Evolutionary conservation across 2,113 vertebrate genomes (phyloP).

Genomic region (Hippocampus barbouri): DNA sequence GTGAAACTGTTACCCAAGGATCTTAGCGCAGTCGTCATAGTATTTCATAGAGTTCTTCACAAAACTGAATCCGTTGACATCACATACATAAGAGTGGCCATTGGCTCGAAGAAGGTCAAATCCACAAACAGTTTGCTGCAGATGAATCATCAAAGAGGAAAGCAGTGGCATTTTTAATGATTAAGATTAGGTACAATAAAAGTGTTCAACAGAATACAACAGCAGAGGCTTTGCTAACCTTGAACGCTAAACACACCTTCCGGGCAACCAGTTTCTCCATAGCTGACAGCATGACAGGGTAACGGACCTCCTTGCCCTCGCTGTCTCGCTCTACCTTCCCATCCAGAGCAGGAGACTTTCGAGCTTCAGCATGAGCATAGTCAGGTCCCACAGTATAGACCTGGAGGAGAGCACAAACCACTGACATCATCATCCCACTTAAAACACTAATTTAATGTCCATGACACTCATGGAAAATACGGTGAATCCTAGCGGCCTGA

Average conservation of each 20-base stretch:
- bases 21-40: constrained; percentile 98
- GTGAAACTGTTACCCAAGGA: constrained; percentile 79
- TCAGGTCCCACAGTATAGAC: constrained; percentile 97
- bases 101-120: constrained; percentile 96
- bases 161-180: background rate
- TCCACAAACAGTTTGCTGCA: constrained; percentile 97
- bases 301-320: constrained; percentile 96
- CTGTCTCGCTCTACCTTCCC: constrained; percentile 98
- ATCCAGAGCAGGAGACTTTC: constrained; percentile 93
- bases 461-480: background rate
- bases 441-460: background rate
- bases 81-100: constrained; percentile 94
- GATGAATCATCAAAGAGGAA: background rate
- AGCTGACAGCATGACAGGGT: constrained; percentile 96
- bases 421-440: background rate
- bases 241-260: constrained; percentile 96
- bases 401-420: constrained; percentile 58
- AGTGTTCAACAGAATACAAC: background rate
- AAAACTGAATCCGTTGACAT: constrained; percentile 97
- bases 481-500: background rate
- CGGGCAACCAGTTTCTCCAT: constrained; percentile 97
- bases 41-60: constrained; percentile 99
- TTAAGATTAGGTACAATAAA: background rate
- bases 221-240: constrained; percentile 68
- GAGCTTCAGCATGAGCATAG: constrained; percentile 95